Conservation (phyloP, 2,888 invertebrate species). For the Eilema sororculum region DNA sequence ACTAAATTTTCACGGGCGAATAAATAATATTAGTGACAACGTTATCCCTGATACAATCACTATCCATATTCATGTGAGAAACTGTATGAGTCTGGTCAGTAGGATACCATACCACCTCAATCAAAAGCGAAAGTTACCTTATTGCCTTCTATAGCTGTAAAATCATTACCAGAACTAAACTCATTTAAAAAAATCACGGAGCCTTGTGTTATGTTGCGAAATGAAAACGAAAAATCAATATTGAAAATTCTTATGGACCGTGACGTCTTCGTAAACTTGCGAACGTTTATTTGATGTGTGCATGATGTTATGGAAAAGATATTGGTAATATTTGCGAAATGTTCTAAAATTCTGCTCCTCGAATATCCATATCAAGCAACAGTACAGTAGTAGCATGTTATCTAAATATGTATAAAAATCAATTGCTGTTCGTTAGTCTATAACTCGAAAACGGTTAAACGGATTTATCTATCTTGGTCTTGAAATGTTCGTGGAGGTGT, state of each 20-base stretch:
- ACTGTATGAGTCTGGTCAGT: background rate
- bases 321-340: background rate
- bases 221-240: background rate
- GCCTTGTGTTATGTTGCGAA: background rate
- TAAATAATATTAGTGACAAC: too few relatives aligned
- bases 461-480: too few relatives aligned
- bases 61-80: too few relatives aligned
- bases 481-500: too few relatives aligned
- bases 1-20: too few relatives aligned
- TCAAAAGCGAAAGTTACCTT: background rate
- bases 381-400: background rate
- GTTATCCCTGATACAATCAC: too few relatives aligned
- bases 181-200: background rate
- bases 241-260: background rate
- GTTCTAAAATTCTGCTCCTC: background rate
- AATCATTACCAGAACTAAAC: background rate
- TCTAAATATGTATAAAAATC: too few relatives aligned
- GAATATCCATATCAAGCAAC: too few relatives aligned
- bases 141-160: background rate
- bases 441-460: too few relatives aligned
- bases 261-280: background rate
- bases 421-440: too few relatives aligned
- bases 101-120: background rate
- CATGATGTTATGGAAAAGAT: background rate
- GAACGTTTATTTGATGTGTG: background rate